A percentile compares a stretch with the other conserved stretches of the same genome.
Evolutionary conservation across 2,888 invertebrate species (phyloP).

Genomic region (Leptopilina myrica): DNA sequence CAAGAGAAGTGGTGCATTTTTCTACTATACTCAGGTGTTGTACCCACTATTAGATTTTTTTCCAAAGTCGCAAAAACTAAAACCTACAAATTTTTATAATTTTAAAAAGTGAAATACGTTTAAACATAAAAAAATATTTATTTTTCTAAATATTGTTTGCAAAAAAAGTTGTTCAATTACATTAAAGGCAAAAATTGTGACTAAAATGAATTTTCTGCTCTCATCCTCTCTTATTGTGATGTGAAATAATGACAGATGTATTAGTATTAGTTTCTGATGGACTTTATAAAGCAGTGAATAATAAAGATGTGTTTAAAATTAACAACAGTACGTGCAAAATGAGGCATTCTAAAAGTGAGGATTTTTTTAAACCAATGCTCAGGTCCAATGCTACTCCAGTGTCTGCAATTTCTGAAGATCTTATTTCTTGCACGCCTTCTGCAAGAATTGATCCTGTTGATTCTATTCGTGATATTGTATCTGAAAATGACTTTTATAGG

Average conservation of each 20-base stretch:
- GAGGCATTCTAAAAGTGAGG: conserved; percentile 74
- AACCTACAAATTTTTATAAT: too few relatives aligned
- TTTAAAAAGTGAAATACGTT: too few relatives aligned
- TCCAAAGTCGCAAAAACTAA: too few relatives aligned
- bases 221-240: too few relatives aligned
- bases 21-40: too few relatives aligned
- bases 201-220: too few relatives aligned
- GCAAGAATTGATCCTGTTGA: conserved; percentile 80
- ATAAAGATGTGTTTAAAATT: neutral
- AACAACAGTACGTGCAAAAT: conserved; percentile 65
- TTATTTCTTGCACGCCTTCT: conserved; percentile 67
- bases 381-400: conserved; percentile 68
- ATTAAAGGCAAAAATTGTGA: too few relatives aligned
- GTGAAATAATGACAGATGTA: conserved; percentile 47
- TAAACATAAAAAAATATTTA: too few relatives aligned
- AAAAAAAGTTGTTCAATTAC: too few relatives aligned
- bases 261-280: conserved; percentile 44
- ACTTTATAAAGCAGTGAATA: neutral
- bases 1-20: too few relatives aligned
- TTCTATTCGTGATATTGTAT: conserved; percentile 81
- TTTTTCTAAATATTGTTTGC: too few relatives aligned
- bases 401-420: conserved; percentile 70
- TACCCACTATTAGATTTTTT: too few relatives aligned
- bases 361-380: conserved; percentile 66
- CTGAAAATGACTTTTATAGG: conserved; percentile 82